Base-by-base conservation (phyloP, 2,888 invertebrate species). In the Diarsia brunnea region DNA sequence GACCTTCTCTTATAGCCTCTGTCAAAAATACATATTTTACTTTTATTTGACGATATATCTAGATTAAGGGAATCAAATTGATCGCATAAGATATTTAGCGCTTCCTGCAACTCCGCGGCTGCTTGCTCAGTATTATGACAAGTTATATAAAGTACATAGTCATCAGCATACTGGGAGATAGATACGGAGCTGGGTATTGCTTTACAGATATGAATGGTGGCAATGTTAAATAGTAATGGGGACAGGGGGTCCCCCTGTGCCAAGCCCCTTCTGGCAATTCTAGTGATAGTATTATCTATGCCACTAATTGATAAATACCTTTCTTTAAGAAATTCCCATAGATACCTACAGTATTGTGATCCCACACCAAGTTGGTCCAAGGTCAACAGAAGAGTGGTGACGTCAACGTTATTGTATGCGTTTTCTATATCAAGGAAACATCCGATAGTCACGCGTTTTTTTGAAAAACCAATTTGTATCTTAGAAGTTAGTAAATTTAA, bases 1-100 rank as follows among this genome's bases (percentile, higher is more conserved):
- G 45, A 47, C 16, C 5, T 24, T 24, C 1, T 47, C 11, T 19
- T 45, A 16, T n/a, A 64, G 24, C 11, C 45, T 24, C 24, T 64
- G 45, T 64, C 19, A 64, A 64, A 64, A 10, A 64, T 64, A 64
- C 64, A 64, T 24, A 64, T 24, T 64, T 64, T 64, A 11, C 43
- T 64, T n/a, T 64, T 64, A 64, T 64, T 45, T 16, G 64, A 11
- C 19, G 64, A 64, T n/a, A 45, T 64, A 16, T 10, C 45, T 1
- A 45, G 24, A 24, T 24, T 64, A 24, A 10, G 43, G 12, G 31
- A 38, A 31, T 61, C 61, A 31, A 61, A 38, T 31, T 16, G 61
- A 38, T 61, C 12, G 21, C 61, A 21, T 27, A 60, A 4, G 4
- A 60, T 60, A 60, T 60, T 27, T 60, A 60, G 27, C 27, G 27